Conservation (phyloP, 2,113 vertebrate species). For the Benitochromis conjunctus region DNA sequence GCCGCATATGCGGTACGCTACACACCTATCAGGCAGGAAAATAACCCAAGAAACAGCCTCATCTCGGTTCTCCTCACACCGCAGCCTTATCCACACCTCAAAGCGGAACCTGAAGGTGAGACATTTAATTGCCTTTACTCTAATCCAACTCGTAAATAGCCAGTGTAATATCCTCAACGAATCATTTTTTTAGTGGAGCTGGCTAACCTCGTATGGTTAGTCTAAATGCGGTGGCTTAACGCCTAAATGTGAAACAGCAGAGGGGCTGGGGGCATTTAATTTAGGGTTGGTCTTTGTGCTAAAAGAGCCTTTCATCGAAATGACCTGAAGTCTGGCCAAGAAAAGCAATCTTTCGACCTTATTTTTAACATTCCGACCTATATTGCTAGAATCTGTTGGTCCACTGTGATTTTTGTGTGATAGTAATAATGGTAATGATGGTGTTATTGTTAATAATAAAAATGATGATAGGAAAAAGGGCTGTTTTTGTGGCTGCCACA, state of each 20-base stretch:
- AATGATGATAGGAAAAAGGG: neutral
- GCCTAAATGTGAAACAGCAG: conserved; percentile 34
- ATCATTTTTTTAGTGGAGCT: conserved; percentile 66
- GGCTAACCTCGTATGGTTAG: conserved; percentile 61
- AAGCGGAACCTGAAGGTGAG: conserved; percentile 71
- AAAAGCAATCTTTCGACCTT: neutral
- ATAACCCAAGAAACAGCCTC: conserved; percentile 41
- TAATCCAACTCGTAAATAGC: conserved; percentile 56
- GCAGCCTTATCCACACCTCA: conserved; percentile 48
- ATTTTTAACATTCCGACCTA: neutral
- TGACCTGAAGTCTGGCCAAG: conserved; percentile 2
- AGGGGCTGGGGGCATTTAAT: neutral
- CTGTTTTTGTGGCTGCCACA: neutral
- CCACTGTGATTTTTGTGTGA: neutral
- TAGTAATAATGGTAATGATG: neutral
- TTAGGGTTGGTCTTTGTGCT: neutral
- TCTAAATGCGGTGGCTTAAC: conserved; percentile 57
- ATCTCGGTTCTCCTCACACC: conserved; percentile 14
- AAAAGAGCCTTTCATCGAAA: conserved; percentile 3
- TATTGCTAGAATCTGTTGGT: neutral
- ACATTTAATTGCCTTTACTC: conserved; percentile 45
- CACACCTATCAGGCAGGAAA: conserved; percentile 62
- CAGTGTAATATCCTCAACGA: conserved; percentile 52
- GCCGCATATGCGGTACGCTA: conserved; percentile 75
- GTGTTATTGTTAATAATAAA: neutral